These are phyloP conservation scores for Magallana gigas DNA, from an alignment of 1,140 invertebrate species.

Conservation along the genomic window DNA sequence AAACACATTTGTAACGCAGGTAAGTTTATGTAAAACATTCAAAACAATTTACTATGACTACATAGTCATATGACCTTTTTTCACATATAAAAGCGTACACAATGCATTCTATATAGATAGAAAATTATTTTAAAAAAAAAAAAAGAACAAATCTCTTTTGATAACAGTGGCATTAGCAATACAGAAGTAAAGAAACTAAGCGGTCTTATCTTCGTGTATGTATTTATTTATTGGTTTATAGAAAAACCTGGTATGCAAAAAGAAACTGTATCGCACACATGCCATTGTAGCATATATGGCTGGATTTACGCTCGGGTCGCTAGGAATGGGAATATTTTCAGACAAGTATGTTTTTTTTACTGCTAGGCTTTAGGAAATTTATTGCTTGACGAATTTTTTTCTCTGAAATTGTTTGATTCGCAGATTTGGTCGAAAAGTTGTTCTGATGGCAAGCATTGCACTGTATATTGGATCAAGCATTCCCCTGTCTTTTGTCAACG, in stretches of 20 bases:
- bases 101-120: too few relatives aligned
- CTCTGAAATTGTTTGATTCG: background rate
- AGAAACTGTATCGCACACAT: constrained; percentile 83
- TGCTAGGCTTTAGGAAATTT: too few relatives aligned
- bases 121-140: too few relatives aligned
- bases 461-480: constrained; percentile 44
- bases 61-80: too few relatives aligned
- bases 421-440: constrained; percentile 50
- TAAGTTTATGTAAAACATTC: too few relatives aligned
- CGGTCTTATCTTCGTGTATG: too few relatives aligned
- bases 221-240: constrained; percentile 67
- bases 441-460: constrained; percentile 17
- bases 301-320: constrained; percentile 88
- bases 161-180: too few relatives aligned
- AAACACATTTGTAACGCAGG: too few relatives aligned
- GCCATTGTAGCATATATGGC: constrained; percentile 89
- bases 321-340: constrained; percentile 84
- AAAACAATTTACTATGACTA: too few relatives aligned
- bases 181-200: too few relatives aligned
- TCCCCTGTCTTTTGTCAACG: constrained; percentile 34
- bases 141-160: background rate
- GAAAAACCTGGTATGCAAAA: constrained; percentile 88
- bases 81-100: too few relatives aligned
- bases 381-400: too few relatives aligned
- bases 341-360: background rate